A percentile compares a stretch with the other conserved stretches of the same genome.
Evolutionary conservation across 2,797 vertebrate species (phyloP).

Genomic region (Poeciliopsis presidionis): DNA sequence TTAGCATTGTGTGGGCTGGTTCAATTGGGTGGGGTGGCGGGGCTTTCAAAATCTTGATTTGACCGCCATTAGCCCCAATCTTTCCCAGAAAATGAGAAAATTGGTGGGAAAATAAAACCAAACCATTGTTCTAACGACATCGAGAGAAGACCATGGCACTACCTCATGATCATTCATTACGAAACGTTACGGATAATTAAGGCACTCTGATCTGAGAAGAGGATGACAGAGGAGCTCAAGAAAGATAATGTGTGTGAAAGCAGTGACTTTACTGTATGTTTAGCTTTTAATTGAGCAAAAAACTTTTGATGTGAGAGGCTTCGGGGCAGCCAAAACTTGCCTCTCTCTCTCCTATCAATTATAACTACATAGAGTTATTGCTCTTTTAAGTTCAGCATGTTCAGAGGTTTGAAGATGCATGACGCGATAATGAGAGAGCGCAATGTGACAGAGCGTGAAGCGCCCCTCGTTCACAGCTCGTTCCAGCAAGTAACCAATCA

Average conservation of each 20-base stretch:
- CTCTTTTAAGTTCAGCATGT: constrained; percentile 44
- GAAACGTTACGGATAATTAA: constrained; percentile 44
- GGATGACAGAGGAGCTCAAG: constrained; percentile 23
- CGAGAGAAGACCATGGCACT: constrained; percentile 4
- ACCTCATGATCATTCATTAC: neutral
- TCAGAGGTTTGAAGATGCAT: constrained; percentile 41
- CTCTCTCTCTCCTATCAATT: constrained; percentile 53
- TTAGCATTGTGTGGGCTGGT: constrained; percentile 14
- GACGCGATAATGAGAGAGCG: constrained; percentile 39
- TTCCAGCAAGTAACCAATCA: neutral
- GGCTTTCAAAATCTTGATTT: constrained; percentile 50
- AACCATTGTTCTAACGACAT: constrained; percentile 28
- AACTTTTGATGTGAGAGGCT: constrained; percentile 53
- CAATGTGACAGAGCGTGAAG: neutral
- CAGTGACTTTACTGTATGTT: constrained; percentile 23
- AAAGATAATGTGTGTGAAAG: constrained; percentile 25
- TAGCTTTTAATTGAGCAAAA: constrained; percentile 59
- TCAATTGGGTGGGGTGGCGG: constrained; percentile 19
- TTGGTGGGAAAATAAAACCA: neutral
- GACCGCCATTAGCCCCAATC: constrained; percentile 57
- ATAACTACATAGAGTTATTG: constrained; percentile 31
- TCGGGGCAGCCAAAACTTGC: constrained; percentile 20
- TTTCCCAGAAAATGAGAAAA: constrained; percentile 43
- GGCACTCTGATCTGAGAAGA: constrained; percentile 32
- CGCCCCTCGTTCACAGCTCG: constrained; percentile 14